Base-by-base conservation (phyloP, 2,113 vertebrate genomes). In the Anhinga rufa region DNA sequence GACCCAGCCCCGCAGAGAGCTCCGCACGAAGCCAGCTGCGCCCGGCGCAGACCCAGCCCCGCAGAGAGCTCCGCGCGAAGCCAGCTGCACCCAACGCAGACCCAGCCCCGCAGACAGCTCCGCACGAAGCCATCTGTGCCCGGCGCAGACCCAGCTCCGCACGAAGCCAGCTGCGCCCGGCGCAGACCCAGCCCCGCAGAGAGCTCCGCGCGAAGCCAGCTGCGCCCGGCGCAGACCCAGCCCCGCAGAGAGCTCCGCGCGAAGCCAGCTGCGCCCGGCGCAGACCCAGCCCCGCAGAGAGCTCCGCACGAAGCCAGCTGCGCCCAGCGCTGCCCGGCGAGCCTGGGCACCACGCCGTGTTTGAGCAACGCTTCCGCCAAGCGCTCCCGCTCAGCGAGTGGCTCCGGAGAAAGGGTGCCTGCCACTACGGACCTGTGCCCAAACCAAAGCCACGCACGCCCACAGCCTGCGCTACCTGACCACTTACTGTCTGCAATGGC, bases 271-370 rank as follows among this genome's bases (percentile, higher is more conserved):
- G 9, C 20, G 15, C 65, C 25, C 0, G 38, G 57, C 29, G 31
- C 31, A 15, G 40, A 34, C 34, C 42, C 12, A 26, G 34, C 28
- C 84, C 68, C 48, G 9, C 14, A 15, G 38, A 4, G 1, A 22
- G 70, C 40, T 49, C 70, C 20, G 32, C n/a, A 17, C 52, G 36
- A 52, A 62, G 9, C 16, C 70, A 42, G 18, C 21, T 6, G 9
- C 20, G 15, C 65, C 25, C 0, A 32, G 19, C 17, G 2, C 2
- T 1, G 29, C 58, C 32, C 6, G 9, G 19, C 0, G 7, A 54
- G 31, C 1, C 29, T 5, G 10, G 13, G 21, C 17, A 29, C 14
- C 26, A 9, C 14, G 2, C 11, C 7, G 0, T 2, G 2, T 12
- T 17, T 10, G 17, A 79, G 54, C 42, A 77, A 38, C 29, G 4